Percentiles rank a stretch among this genome's conserved stretches.
These are phyloP conservation scores for Acrobasis repandana DNA, from an alignment of 2,888 invertebrate species.

Conservation along the genomic window DNA sequence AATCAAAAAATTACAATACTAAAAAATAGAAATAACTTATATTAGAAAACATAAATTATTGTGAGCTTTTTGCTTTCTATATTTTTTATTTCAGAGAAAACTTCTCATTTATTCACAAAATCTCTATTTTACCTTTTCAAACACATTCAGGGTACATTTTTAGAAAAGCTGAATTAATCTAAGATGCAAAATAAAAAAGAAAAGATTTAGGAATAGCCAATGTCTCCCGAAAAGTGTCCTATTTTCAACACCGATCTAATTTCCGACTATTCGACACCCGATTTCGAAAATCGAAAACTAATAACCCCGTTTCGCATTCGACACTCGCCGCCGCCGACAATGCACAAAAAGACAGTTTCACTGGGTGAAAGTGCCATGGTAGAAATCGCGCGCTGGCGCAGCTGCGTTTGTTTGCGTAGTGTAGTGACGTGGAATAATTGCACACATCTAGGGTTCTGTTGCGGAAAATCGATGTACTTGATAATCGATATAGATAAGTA, in stretches of 20 bases:
- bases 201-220: no score
- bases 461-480: not conserved
- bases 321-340: conserved; percentile 44
- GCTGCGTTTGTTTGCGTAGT: conserved; percentile 16
- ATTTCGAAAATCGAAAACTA: conserved; percentile 56
- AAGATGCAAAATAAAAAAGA: no score
- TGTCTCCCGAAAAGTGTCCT: not conserved
- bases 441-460: conserved; percentile 12
- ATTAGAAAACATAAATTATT: no score
- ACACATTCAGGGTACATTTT: no score
- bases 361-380: conserved; percentile 76
- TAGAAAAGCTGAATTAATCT: no score
- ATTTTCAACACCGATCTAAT: not conserved
- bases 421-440: conserved; percentile 23
- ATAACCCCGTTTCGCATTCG: conserved; percentile 22
- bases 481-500: no score
- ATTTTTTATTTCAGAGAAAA: no score
- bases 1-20: no score
- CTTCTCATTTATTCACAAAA: no score
- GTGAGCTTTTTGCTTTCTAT: no score
- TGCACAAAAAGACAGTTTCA: conserved; percentile 76
- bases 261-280: conserved; percentile 10
- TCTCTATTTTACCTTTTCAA: no score
- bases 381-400: conserved; percentile 51
- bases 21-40: no score